A percentile compares a stretch with the other conserved stretches of the same genome.
Conservation (phyloP, 2,113 vertebrate genomes). For the Camelus bactrianus region DNA sequence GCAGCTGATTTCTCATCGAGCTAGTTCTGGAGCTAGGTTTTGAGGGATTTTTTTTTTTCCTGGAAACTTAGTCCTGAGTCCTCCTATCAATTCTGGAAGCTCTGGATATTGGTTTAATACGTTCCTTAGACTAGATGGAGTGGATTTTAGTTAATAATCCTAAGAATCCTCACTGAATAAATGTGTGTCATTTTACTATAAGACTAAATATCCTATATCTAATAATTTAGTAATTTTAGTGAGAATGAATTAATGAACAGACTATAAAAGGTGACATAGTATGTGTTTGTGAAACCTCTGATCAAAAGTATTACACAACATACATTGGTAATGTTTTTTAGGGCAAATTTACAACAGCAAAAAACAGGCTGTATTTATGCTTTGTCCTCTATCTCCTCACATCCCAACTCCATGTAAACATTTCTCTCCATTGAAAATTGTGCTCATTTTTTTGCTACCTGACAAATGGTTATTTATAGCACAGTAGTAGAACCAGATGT, state of each 20-base stretch:
- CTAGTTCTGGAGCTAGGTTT: neutral
- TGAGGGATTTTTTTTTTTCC: neutral
- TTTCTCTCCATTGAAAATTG: neutral
- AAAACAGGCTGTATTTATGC: neutral
- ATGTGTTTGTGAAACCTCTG: neutral
- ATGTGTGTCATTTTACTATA: slow-evolving; percentile 20
- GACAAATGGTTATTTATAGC: neutral
- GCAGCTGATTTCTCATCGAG: neutral
- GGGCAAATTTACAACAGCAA: neutral
- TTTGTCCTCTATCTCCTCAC: neutral
- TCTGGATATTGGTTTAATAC: neutral
- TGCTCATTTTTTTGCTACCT: neutral
- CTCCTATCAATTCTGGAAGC: neutral
- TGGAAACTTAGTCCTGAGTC: neutral
- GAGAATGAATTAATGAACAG: neutral
- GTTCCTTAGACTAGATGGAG: neutral
- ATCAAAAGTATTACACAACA: neutral
- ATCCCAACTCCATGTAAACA: neutral
- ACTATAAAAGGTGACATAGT: neutral
- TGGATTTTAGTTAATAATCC: neutral
- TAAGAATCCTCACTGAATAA: neutral
- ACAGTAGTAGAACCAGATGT: neutral
- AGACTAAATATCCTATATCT: neutral
- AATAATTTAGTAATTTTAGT: neutral
- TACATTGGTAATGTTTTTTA: neutral